phyloP scores from a whole-genome alignment of 2,113 vertebrate genomes.

The Tretioscincus oriximinensis region DNA sequence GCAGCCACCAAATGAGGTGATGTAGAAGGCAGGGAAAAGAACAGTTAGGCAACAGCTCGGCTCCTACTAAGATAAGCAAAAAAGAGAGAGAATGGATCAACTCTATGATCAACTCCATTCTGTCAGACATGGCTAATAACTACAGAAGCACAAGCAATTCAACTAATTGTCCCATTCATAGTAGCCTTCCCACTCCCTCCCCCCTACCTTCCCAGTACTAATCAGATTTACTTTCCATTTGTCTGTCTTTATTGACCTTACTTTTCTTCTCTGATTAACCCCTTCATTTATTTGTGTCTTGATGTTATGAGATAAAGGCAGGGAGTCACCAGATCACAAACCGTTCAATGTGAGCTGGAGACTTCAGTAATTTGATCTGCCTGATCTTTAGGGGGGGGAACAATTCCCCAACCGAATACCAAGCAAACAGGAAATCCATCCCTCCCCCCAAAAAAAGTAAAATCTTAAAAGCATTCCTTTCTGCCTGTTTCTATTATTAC shows the following conservation, averaged over 20 bases:
- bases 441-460: not conserved
- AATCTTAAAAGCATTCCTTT: not conserved
- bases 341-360: constrained; percentile 34
- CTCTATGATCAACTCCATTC: not conserved
- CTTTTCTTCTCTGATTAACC: constrained; percentile 20
- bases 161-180: constrained; percentile 11
- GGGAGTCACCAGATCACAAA: not conserved
- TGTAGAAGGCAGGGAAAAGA: not conserved
- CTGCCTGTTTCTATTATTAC: not conserved
- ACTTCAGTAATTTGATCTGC: not conserved
- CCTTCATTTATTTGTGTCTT: constrained; percentile 38
- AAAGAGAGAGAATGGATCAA: not conserved
- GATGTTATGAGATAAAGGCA: constrained; percentile 26
- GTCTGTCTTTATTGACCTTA: constrained; percentile 53
- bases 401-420: not conserved
- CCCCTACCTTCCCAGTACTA: constrained; percentile 42
- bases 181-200: not conserved
- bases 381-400: no score
- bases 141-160: not conserved
- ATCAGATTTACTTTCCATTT: constrained; percentile 55
- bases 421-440: not conserved
- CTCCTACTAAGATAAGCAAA: not conserved
- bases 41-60: not conserved
- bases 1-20: not conserved
- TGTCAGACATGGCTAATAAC: not conserved